A percentile compares a stretch with the other conserved stretches of the same genome.
These are phyloP conservation scores for Eilema caniola DNA, from an alignment of 2,888 invertebrate species.

Conservation along the genomic window DNA sequence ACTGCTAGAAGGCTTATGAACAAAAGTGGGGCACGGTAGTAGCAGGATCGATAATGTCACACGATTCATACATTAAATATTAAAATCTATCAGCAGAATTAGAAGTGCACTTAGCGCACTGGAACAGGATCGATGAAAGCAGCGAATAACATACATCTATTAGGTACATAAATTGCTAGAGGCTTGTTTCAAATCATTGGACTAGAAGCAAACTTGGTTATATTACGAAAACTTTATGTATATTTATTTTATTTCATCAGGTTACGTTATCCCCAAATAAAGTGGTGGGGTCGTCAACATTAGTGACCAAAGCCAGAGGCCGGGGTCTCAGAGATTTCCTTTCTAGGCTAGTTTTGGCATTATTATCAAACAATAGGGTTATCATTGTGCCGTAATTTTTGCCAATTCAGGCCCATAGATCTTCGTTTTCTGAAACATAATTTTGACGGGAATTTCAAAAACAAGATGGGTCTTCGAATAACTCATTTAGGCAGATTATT, in stretches of 20 bases:
- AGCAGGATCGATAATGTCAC: conserved; percentile 50
- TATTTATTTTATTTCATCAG: no score
- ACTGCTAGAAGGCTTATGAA: conserved; percentile 43
- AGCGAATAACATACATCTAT: background rate
- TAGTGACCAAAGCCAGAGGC: background rate
- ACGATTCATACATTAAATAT: conserved; percentile 48
- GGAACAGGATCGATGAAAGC: conserved; percentile 19
- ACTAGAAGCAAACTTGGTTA: background rate
- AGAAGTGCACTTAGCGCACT: conserved; percentile 48
- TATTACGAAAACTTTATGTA: no score
- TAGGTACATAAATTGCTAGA: background rate
- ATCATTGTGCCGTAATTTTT: background rate
- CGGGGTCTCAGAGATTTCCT: background rate
- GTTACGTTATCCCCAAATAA: background rate
- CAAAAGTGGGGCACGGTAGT: conserved; percentile 47
- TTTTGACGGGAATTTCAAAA: no score
- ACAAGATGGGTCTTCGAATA: background rate
- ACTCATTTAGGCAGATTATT: background rate
- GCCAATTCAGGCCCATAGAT: background rate
- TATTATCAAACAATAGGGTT: no score
- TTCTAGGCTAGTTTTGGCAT: background rate
- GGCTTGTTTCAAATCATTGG: background rate
- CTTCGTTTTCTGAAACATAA: background rate
- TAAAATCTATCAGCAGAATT: conserved; percentile 48
- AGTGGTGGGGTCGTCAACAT: background rate